phyloP scores from a whole-genome alignment of 2,113 vertebrate genomes.

The Tenebrosternarchus preto region DNA sequence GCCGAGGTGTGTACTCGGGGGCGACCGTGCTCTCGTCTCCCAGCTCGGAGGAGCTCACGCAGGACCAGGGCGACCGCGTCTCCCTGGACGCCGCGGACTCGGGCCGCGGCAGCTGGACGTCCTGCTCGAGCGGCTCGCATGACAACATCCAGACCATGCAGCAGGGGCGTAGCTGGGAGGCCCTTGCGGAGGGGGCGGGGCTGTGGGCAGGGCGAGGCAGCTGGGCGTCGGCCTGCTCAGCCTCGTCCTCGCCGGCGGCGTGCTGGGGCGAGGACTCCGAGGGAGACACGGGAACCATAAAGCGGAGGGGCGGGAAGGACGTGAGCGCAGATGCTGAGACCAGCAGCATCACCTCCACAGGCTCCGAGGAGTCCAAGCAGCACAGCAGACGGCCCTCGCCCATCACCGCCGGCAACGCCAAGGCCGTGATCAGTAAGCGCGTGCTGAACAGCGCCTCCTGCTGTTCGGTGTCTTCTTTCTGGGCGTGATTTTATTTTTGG shows the following conservation, averaged over 20 bases:
- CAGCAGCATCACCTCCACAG: slow-evolving; percentile 82
- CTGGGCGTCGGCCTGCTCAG: slow-evolving; percentile 85
- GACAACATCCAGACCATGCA: slow-evolving; percentile 98
- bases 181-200: slow-evolving; percentile 77
- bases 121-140: slow-evolving; percentile 95
- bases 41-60: slow-evolving; percentile 93
- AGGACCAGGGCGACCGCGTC: slow-evolving; percentile 93
- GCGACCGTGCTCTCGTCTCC: slow-evolving; percentile 91
- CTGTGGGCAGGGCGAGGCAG: slow-evolving; percentile 86
- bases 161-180: slow-evolving; percentile 96
- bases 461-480: no score
- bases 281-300: slow-evolving; percentile 97
- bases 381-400: slow-evolving; percentile 79
- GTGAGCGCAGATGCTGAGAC: slow-evolving; percentile 87
- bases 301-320: slow-evolving; percentile 94
- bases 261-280: slow-evolving; percentile 98
- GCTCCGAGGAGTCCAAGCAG: slow-evolving; percentile 87
- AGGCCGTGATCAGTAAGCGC: slow-evolving; percentile 83
- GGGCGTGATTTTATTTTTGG: no score
- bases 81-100: slow-evolving; percentile 97
- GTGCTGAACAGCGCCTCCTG: slow-evolving; percentile 21
- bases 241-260: slow-evolving; percentile 86
- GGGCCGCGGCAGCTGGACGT: slow-evolving; percentile 97
- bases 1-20: slow-evolving; percentile 84
- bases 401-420: slow-evolving; percentile 80